These are phyloP conservation scores for Macrophya alboannulata DNA, from an alignment of 2,888 invertebrate species.

Conservation along the genomic window DNA sequence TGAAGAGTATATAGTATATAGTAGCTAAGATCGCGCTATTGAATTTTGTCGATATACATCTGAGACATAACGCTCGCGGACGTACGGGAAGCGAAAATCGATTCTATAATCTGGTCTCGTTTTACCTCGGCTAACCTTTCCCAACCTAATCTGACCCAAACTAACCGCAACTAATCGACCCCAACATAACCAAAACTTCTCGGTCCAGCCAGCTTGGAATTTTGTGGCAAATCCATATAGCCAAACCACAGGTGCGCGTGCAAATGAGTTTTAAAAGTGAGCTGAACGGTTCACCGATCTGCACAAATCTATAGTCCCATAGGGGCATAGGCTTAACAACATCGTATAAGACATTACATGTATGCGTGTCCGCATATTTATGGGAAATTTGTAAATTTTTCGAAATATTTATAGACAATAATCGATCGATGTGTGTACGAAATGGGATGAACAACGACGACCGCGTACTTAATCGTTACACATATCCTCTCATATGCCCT, in stretches of 20 bases:
- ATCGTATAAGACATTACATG: background rate
- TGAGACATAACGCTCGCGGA: background rate
- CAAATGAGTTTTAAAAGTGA: slow-evolving; percentile 43
- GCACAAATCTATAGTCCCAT: background rate
- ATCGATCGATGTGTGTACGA: background rate
- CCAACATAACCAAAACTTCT: slow-evolving; percentile 36
- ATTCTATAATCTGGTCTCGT: slow-evolving; percentile 32
- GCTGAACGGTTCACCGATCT: slow-evolving; percentile 25
- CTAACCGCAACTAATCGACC: slow-evolving; percentile 46
- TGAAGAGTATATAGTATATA: background rate
- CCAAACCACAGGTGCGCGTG: slow-evolving; percentile 44
- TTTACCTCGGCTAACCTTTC: slow-evolving; percentile 7
- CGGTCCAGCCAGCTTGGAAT: slow-evolving; percentile 23
- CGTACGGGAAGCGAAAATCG: slow-evolving; percentile 1
- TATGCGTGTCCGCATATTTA: too few species aligned
- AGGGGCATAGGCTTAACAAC: background rate
- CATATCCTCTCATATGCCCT: slow-evolving; percentile 2
- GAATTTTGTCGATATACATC: background rate
- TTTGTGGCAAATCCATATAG: slow-evolving; percentile 33
- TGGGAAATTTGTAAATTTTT: background rate
- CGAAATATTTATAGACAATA: background rate
- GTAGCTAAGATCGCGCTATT: background rate
- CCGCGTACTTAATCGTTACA: slow-evolving; percentile 14
- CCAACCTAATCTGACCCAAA: slow-evolving; percentile 41
- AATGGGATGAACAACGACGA: background rate